A percentile compares a stretch with the other conserved stretches of the same genome.
These are phyloP conservation scores for Arizona elegans DNA, from an alignment of 2,113 vertebrate genomes.

Conservation along the genomic window DNA sequence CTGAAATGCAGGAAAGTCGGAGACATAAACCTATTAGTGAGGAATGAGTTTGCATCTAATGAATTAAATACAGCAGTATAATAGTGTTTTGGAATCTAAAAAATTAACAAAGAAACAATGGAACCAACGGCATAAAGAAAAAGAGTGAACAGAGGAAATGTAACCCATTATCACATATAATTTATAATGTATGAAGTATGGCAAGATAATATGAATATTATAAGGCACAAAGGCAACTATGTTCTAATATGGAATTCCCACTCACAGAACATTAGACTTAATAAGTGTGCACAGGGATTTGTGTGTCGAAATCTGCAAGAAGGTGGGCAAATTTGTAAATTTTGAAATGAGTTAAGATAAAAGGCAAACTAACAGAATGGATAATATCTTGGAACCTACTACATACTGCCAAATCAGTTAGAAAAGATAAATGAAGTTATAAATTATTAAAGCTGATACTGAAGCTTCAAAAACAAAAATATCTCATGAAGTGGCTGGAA, in stretches of 20 bases:
- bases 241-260: not conserved
- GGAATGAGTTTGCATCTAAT: not conserved
- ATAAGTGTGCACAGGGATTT: not conserved
- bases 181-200: not conserved
- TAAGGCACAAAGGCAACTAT: not conserved
- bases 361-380: not conserved
- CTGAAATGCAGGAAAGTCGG: not conserved
- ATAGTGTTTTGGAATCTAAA: not conserved
- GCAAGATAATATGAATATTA: not conserved
- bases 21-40: not conserved
- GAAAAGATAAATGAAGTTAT: not conserved
- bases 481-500: not conserved
- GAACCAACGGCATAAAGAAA: not conserved
- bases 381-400: not conserved
- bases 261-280: not conserved
- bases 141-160: not conserved
- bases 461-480: not conserved
- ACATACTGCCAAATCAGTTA: not conserved
- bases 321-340: not conserved
- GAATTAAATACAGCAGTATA: not conserved
- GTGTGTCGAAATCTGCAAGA: not conserved
- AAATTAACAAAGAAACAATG: not conserved
- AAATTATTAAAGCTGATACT: not conserved
- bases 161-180: not conserved
- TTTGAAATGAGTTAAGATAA: not conserved